phyloP scores from a whole-genome alignment of 2,797 vertebrate genomes.

The Mionectes olivaceus region DNA sequence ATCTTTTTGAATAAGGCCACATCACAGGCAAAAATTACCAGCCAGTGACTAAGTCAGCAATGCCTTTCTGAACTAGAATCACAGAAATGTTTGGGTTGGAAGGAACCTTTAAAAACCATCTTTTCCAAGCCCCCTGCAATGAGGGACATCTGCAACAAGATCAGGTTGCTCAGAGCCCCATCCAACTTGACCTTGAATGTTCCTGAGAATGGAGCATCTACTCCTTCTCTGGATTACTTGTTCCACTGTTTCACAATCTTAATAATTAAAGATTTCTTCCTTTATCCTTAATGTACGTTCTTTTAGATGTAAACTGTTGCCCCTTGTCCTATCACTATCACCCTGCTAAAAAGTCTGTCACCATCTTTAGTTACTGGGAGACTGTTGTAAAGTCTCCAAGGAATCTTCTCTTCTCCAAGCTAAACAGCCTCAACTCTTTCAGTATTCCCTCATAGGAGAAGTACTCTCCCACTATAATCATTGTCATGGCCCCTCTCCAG shows the following conservation, averaged over 20 bases:
- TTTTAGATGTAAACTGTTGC: neutral
- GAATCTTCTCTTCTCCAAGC: fast-evolving
- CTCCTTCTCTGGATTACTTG: neutral
- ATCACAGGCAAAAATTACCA: neutral
- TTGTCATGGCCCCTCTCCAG: neutral
- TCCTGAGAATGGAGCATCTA: neutral
- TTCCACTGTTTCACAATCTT: neutral
- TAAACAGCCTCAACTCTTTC: neutral
- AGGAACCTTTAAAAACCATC: neutral
- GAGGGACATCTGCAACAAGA: neutral
- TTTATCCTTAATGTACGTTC: neutral
- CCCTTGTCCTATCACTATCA: neutral
- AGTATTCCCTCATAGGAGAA: neutral
- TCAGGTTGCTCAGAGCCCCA: fast-evolving
- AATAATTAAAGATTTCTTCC: neutral
- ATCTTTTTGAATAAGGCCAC: neutral
- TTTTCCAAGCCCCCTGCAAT: neutral
- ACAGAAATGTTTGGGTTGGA: neutral
- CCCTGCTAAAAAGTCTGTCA: neutral
- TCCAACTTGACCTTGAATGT: neutral
- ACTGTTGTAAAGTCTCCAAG: neutral
- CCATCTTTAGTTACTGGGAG: neutral
- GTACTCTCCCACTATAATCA: neutral
- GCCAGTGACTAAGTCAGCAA: neutral
- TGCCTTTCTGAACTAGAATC: neutral